phyloP scores from a whole-genome alignment of 2,888 invertebrate genomes.

The Didymodactylos carnosus region DNA sequence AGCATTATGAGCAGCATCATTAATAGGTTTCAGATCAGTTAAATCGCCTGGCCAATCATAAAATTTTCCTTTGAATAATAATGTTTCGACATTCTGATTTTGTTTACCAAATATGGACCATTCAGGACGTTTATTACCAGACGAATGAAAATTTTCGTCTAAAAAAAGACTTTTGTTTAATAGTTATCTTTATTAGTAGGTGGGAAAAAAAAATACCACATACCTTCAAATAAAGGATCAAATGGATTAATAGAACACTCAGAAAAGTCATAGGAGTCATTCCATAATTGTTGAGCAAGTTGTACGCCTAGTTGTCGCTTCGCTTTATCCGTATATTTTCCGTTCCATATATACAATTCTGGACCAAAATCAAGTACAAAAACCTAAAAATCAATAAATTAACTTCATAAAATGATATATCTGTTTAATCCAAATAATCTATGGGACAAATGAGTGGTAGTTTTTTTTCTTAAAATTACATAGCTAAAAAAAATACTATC shows the following conservation, averaged over 20 bases:
- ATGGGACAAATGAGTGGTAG: no score
- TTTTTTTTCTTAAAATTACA: no score
- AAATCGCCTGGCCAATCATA: slow-evolving; percentile 72
- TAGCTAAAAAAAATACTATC: not conserved
- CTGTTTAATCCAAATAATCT: no score
- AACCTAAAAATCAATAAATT: slow-evolving; percentile 31
- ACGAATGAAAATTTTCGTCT: slow-evolving; percentile 16
- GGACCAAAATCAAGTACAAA: slow-evolving; percentile 77
- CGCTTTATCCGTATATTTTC: slow-evolving; percentile 56
- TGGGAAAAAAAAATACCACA: slow-evolving; percentile 15
- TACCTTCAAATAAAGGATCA: slow-evolving; percentile 28
- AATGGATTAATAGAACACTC: slow-evolving; percentile 59
- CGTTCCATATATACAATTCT: slow-evolving; percentile 84
- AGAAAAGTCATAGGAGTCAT: slow-evolving; percentile 59
- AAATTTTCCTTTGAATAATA: slow-evolving; percentile 77
- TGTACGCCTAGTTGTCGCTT: slow-evolving; percentile 52
- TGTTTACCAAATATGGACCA: slow-evolving; percentile 65
- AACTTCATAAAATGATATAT: no score
- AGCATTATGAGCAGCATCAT: not conserved
- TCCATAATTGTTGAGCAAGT: slow-evolving; percentile 61
- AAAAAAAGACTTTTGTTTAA: no score
- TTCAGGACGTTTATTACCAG: slow-evolving; percentile 42
- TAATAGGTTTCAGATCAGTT: not conserved
- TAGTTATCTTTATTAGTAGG: not conserved
- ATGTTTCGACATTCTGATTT: slow-evolving; percentile 76